phyloP scores from a whole-genome alignment of 2,113 vertebrate species.

The Brachypteracias leptosomus region DNA sequence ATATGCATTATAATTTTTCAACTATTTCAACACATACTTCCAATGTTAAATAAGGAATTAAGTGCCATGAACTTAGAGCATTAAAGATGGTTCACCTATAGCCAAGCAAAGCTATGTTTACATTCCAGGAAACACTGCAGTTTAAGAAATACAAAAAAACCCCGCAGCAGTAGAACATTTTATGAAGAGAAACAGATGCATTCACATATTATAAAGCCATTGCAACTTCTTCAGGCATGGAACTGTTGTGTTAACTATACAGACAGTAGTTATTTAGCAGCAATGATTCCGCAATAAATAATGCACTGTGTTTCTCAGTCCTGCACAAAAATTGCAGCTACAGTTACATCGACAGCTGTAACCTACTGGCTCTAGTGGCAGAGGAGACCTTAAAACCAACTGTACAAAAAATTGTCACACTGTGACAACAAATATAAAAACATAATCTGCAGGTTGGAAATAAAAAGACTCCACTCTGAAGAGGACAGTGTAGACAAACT shows the following conservation, averaged over 20 bases:
- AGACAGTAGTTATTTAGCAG: constrained; percentile 99
- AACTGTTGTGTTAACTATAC: constrained; percentile 89
- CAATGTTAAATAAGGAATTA: constrained; percentile 71
- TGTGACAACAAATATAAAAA: constrained; percentile 88
- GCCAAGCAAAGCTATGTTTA: constrained; percentile 81
- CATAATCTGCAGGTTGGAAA: constrained; percentile 82
- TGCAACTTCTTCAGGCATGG: constrained; percentile 83
- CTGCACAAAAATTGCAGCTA: constrained; percentile 86
- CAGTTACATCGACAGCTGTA: constrained; percentile 84
- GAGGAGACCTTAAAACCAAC: constrained; percentile 84
- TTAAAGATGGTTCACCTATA: constrained; percentile 78
- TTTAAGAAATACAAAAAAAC: constrained; percentile 78
- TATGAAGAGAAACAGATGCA: constrained; percentile 82
- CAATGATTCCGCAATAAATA: constrained; percentile 96
- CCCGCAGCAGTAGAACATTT: constrained; percentile 77
- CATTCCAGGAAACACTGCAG: constrained; percentile 81
- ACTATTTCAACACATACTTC: constrained; percentile 66
- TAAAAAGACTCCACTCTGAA: constrained; percentile 84
- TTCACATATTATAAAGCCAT: constrained; percentile 89
- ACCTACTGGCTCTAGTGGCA: constrained; percentile 86
- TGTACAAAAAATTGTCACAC: constrained; percentile 87
- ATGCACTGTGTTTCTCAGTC: constrained; percentile 88
- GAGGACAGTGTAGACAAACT: constrained; percentile 82
- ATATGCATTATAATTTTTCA: constrained; percentile 60
- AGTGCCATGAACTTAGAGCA: constrained; percentile 70